Conservation (phyloP, 2,888 invertebrate species). For the Suillia variegata region DNA sequence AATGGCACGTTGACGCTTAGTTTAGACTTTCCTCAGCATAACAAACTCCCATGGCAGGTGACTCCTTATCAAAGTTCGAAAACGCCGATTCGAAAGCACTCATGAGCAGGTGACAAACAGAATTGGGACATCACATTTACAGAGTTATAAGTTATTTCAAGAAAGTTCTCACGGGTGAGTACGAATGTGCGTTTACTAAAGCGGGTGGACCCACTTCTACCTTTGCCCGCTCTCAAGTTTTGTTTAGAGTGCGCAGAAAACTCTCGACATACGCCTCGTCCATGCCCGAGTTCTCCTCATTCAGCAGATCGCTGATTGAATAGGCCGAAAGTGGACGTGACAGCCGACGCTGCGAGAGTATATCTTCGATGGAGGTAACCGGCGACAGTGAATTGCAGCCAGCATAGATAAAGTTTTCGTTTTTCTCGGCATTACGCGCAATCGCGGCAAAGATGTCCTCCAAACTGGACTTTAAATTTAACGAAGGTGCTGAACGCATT, state of each 20-base stretch:
- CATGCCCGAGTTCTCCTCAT: constrained; percentile 44
- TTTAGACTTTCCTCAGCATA: too few relatives aligned
- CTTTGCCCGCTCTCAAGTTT: constrained; percentile 24
- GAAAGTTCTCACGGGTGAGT: too few relatives aligned
- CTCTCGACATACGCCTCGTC: constrained; percentile 46
- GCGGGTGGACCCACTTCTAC: too few relatives aligned
- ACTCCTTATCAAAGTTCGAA: too few relatives aligned
- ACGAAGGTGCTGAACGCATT: constrained; percentile 40
- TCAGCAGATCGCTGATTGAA: constrained; percentile 59
- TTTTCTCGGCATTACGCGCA: constrained; percentile 49
- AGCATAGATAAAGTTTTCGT: constrained; percentile 27
- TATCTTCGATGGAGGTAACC: constrained; percentile 58
- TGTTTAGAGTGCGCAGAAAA: constrained; percentile 35
- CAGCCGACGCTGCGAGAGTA: constrained; percentile 55
- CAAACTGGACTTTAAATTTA: constrained; percentile 52
- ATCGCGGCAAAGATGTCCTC: constrained; percentile 58
- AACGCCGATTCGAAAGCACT: too few relatives aligned
- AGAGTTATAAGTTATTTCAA: too few relatives aligned
- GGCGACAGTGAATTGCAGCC: constrained; percentile 44
- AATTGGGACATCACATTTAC: too few relatives aligned
- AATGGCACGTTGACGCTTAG: constrained; percentile 9
- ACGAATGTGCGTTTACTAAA: too few relatives aligned
- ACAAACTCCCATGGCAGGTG: too few relatives aligned
- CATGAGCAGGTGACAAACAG: too few relatives aligned
- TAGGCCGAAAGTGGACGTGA: constrained; percentile 58